A percentile compares a stretch with the other conserved stretches of the same genome.
Conservation (phyloP, 2,888 invertebrate species). For the Brassicogethes aeneus region DNA sequence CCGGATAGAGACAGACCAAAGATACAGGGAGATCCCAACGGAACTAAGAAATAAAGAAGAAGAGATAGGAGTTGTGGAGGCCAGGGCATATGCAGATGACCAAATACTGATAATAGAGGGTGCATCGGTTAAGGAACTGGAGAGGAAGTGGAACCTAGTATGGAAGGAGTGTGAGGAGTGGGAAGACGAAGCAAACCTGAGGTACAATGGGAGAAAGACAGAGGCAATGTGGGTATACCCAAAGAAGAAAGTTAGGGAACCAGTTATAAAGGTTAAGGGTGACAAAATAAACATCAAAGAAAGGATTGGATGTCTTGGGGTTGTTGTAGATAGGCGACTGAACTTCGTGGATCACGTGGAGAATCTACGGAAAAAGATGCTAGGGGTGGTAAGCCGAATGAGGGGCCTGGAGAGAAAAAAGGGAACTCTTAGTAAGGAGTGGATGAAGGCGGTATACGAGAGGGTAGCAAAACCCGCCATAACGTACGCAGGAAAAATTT, state of each 20-base stretch:
- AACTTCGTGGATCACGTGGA: conserved; percentile 9
- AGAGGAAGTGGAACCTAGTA: conserved; percentile 10
- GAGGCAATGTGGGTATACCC: conserved; percentile 11
- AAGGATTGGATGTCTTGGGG: conserved; percentile 8
- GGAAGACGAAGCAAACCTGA: conserved; percentile 9
- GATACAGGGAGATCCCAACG: no score
- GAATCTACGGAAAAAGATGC: background rate
- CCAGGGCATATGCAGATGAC: conserved; percentile 13
- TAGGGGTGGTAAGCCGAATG: conserved; percentile 2
- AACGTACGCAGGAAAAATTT: conserved; percentile 16
- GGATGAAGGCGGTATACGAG: conserved; percentile 6
- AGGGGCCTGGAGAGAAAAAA: conserved; percentile 2
- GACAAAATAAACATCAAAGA: background rate
- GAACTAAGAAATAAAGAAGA: no score
- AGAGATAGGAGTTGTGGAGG: conserved; percentile 2
- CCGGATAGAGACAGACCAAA: conserved; percentile 1
- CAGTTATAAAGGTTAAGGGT: conserved; percentile 7
- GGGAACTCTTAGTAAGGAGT: conserved; percentile 6
- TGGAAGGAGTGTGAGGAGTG: conserved; percentile 13
- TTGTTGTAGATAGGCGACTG: conserved; percentile 7
- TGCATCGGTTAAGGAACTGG: conserved; percentile 9
- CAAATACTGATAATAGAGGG: conserved; percentile 14
- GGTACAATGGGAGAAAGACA: conserved; percentile 16
- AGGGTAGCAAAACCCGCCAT: conserved; percentile 11
- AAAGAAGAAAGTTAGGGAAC: conserved; percentile 5